Evolutionary conservation across 2,113 vertebrate species (phyloP).

Genomic region (Acanthochromis polyacanthus): DNA sequence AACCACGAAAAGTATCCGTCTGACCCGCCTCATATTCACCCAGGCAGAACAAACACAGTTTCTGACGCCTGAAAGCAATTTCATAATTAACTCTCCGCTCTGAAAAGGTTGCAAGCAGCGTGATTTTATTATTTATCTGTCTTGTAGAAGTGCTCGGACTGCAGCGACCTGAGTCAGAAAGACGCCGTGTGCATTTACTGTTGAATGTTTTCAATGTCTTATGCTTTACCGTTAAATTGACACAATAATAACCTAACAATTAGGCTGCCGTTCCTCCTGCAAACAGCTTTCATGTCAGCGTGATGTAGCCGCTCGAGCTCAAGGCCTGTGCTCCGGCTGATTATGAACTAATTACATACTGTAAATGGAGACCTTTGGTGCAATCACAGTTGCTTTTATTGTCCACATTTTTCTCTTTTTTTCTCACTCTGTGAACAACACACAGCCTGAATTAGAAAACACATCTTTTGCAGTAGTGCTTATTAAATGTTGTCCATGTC

Average conservation of each 20-base stretch:
- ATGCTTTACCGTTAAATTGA: not conserved
- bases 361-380: not conserved
- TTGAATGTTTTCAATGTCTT: not conserved
- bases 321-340: not conserved
- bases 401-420: not conserved
- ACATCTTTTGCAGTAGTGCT: not conserved
- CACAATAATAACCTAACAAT: not conserved
- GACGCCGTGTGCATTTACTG: not conserved
- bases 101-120: too few species aligned
- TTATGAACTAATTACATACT: not conserved
- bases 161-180: too few species aligned
- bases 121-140: too few species aligned
- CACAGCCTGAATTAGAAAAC: not conserved
- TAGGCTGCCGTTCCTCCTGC: not conserved
- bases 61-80: too few species aligned
- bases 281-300: not conserved
- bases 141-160: too few species aligned
- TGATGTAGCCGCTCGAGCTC: not conserved
- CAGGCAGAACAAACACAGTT: too few species aligned
- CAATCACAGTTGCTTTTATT: not conserved
- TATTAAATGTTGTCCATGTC: slow-evolving; percentile 16
- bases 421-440: not conserved
- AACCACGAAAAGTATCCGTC: too few species aligned
- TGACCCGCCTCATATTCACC: too few species aligned
- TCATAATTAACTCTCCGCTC: too few species aligned